Conservation (phyloP, 2,888 invertebrate genomes). For the Temnothorax ravouxi region DNA sequence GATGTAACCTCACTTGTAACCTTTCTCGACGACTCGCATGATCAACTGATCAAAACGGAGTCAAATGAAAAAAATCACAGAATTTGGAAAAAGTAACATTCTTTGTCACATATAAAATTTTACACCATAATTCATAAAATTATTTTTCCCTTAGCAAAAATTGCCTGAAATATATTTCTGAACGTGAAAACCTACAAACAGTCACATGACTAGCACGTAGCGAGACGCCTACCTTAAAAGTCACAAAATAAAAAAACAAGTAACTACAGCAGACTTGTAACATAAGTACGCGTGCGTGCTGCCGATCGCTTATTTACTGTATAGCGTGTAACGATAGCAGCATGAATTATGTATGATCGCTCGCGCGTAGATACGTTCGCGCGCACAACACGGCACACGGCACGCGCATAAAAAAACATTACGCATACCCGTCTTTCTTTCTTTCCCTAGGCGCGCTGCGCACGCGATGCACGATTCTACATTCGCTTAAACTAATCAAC, state of each 20-base stretch:
- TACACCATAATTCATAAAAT: too few relatives aligned
- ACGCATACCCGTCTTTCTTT: slow-evolving; percentile 23
- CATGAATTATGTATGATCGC: slow-evolving; percentile 68
- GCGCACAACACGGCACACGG: not conserved
- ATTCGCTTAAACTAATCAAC: slow-evolving; percentile 30
- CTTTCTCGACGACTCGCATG: too few relatives aligned
- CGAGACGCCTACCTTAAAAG: too few relatives aligned
- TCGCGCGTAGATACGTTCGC: slow-evolving; percentile 42
- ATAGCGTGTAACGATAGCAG: slow-evolving; percentile 56
- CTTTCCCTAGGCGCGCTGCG: not conserved
- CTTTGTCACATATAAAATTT: too few relatives aligned
- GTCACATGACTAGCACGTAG: too few relatives aligned
- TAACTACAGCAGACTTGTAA: slow-evolving; percentile 40
- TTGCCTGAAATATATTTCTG: too few relatives aligned
- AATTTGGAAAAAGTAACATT: too few relatives aligned
- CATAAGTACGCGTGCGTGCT: slow-evolving; percentile 60
- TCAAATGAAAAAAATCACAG: too few relatives aligned
- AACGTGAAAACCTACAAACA: too few relatives aligned
- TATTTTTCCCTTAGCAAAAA: too few relatives aligned
- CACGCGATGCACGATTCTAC: slow-evolving; percentile 11
- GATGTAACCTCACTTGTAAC: too few relatives aligned
- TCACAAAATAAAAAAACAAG: not conserved
- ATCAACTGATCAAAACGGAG: too few relatives aligned
- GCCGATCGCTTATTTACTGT: slow-evolving; percentile 57
- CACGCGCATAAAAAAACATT: slow-evolving; percentile 42